Conservation (phyloP, 2,888 invertebrate species). For the Euzetes globulus region DNA sequence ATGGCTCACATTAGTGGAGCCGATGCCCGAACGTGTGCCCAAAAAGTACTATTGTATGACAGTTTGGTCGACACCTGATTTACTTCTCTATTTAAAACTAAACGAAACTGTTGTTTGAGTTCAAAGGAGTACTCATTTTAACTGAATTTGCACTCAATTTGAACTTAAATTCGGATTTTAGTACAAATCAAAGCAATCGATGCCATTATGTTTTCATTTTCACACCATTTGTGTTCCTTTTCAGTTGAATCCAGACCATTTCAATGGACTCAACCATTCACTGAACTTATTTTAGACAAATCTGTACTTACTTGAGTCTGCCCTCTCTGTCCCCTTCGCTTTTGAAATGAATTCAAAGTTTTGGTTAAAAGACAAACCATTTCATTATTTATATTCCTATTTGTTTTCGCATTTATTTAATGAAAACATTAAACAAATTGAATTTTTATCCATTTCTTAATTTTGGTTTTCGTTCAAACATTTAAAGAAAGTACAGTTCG, state of each 20-base stretch:
- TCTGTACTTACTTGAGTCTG: no score
- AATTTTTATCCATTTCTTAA: no score
- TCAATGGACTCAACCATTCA: background rate
- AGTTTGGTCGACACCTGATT: conserved; percentile 10
- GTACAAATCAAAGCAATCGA: background rate
- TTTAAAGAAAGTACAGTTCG: no score
- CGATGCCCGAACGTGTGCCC: background rate
- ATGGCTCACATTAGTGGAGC: conserved; percentile 2
- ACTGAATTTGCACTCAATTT: background rate
- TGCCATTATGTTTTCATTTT: background rate
- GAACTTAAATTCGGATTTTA: background rate
- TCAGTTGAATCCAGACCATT: background rate
- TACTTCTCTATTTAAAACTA: conserved; percentile 19
- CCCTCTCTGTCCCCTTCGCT: no score
- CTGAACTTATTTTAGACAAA: no score
- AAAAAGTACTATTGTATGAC: conserved; percentile 14
- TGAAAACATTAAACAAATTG: no score
- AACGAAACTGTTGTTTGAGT: background rate
- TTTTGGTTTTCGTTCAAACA: no score
- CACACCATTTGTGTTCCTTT: background rate
- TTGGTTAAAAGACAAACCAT: no score
- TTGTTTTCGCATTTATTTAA: no score
- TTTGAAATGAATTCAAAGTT: no score
- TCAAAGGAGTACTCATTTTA: background rate
- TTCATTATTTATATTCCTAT: no score